Evolutionary conservation across 2,888 invertebrate genomes (phyloP), one percentile per base, ranked within the genome.

Genomic region (Plusia festucae): DNA sequence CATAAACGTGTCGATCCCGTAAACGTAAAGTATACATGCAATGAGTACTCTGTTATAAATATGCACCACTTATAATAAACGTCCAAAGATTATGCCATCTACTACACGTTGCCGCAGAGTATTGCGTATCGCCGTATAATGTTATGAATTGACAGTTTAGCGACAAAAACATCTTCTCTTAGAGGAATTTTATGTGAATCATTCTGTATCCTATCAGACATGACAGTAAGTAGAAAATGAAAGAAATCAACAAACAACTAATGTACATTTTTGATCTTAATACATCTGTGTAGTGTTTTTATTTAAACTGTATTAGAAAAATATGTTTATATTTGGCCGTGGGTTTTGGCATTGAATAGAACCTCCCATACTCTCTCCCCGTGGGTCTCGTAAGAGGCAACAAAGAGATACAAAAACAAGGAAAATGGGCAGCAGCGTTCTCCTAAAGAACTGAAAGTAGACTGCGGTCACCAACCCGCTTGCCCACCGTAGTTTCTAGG

Each of bases 71-170:
- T 49, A 20, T 49, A 18, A 20, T 49, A 11, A n/a, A 4, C 46
- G 46, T 46, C 46, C 9, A 3, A 49, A 49, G 46, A 49, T 49
- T 49, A 49, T 49, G 46, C 20, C 46, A 20, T 49, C 20, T 49
- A 49, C 20, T 49, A 49, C 16, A 16, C 16, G 16, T 49, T 49
- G 20, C 46, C 20, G 40, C n/a, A n/a, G n/a, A n/a, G n/a, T n/a
- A n/a, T n/a, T n/a, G 18, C 11, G 46, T 49, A 11, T 49, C 18
- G 8, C 3, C 11, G 11, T 20, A 11, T 1, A 11, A 20, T 18
- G 13, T 49, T 49, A 49, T 20, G 46, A 9, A 20, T 4, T 49
- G 18, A 49, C 46, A 49, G 20, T 49, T 18, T 18, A 9, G 46
- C 46, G 18, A 11, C 46, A 49, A 49, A 18, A 49, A 18, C 46